phyloP scores from a whole-genome alignment of 2,888 invertebrate species.

The Pelosia muscerda region DNA sequence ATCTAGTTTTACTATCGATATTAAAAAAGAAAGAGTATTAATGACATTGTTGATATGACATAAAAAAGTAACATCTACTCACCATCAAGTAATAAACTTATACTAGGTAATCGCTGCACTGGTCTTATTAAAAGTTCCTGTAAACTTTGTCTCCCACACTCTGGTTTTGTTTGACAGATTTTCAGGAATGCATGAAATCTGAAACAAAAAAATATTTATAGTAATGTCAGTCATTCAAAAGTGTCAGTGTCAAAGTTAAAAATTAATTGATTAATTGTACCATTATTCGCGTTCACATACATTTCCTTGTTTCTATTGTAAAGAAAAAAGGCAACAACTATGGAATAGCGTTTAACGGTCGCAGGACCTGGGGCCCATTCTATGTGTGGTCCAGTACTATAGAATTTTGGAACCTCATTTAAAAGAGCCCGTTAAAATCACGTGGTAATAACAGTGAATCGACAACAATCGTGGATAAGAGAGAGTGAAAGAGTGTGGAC shows the following conservation, averaged over 20 bases:
- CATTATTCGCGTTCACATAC: no score
- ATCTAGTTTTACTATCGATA: slow-evolving; percentile 21
- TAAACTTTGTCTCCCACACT: slow-evolving; percentile 98
- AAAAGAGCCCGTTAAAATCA: no score
- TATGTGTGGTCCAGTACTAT: no score
- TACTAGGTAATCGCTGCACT: slow-evolving; percentile 98
- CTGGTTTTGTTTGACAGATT: slow-evolving; percentile 97
- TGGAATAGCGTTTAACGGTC: no score
- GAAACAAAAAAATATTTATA: slow-evolving; percentile 55
- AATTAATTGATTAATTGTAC: no score
- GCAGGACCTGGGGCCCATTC: not conserved
- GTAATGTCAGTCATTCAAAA: not conserved
- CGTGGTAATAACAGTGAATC: no score
- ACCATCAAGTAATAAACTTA: slow-evolving; percentile 97
- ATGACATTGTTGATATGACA: not conserved
- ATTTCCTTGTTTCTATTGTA: no score
- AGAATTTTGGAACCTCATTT: no score
- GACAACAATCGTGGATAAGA: no score
- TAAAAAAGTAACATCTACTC: slow-evolving; percentile 57
- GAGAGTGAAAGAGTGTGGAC: no score
- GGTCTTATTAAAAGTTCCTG: slow-evolving; percentile 98
- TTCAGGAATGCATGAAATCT: slow-evolving; percentile 99
- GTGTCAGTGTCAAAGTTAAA: no score
- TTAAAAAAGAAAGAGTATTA: not conserved
- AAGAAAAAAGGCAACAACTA: no score